Percentiles rank a stretch among this genome's conserved stretches.
Evolutionary conservation across 2,888 invertebrate species (phyloP).

Genomic region (Lampropteryx suffumata): DNA sequence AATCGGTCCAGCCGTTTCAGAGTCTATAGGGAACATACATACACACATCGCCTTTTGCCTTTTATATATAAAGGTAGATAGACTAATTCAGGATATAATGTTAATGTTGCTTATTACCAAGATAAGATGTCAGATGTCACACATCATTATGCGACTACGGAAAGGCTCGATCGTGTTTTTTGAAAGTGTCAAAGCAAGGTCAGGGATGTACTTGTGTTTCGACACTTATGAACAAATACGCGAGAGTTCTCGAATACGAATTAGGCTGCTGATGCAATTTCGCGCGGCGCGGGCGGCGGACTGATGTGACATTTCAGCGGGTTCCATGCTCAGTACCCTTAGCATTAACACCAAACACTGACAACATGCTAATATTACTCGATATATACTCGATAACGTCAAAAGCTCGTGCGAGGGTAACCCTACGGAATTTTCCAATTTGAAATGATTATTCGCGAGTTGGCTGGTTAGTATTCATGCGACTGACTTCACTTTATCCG

Average conservation of each 20-base stretch:
- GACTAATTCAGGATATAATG: no score
- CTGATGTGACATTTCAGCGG: slow-evolving; percentile 67
- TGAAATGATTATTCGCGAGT: slow-evolving; percentile 55
- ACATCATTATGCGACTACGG: no score
- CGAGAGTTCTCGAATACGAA: slow-evolving; percentile 69
- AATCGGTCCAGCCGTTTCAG: no score
- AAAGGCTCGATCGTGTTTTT: no score
- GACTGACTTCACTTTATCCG: slow-evolving; percentile 26
- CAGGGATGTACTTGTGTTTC: neutral
- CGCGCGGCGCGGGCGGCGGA: slow-evolving; percentile 38
- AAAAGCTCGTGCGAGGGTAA: slow-evolving; percentile 21
- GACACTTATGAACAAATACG: slow-evolving; percentile 63
- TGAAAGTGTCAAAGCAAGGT: no score
- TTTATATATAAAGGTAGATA: no score
- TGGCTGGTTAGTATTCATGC: slow-evolving; percentile 43
- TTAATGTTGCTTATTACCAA: no score
- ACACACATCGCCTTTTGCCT: no score
- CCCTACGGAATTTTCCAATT: slow-evolving; percentile 67
- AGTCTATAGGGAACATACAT: no score
- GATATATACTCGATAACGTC: neutral
- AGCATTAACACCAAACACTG: no score
- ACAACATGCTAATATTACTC: no score
- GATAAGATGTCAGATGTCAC: no score
- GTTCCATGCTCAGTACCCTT: slow-evolving; percentile 41
- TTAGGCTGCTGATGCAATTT: slow-evolving; percentile 66